phyloP scores from a whole-genome alignment of 2,888 invertebrate species.

The Saturnia japonica region DNA sequence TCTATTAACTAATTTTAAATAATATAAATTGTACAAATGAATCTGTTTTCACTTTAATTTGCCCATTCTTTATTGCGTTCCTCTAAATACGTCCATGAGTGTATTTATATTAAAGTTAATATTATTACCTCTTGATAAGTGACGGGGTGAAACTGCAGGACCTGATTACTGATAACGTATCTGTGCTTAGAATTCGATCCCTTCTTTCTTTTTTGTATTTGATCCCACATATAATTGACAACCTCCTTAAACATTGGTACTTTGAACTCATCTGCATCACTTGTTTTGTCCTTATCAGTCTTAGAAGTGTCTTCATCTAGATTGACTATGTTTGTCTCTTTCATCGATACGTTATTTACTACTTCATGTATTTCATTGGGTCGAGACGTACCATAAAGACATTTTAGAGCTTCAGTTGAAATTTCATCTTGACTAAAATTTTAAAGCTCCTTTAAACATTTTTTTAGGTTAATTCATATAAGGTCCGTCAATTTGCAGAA shows the following conservation, averaged over 20 bases:
- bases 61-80: too few relatives aligned
- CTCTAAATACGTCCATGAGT: too few relatives aligned
- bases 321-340: conserved; percentile 59
- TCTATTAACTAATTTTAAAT: too few relatives aligned
- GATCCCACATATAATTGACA: conserved; percentile 86
- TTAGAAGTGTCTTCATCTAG: conserved; percentile 67
- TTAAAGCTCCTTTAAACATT: background rate
- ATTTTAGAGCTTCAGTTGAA: conserved; percentile 86
- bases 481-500: too few relatives aligned
- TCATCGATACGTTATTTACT: conserved; percentile 70
- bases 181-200: conserved; percentile 81
- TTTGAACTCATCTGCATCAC: conserved; percentile 60
- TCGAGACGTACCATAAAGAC: conserved; percentile 87
- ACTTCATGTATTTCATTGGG: conserved; percentile 72
- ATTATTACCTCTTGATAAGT: conserved; percentile 87
- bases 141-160: conserved; percentile 86
- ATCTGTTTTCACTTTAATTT: too few relatives aligned
- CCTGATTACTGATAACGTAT: conserved; percentile 84
- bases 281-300: conserved; percentile 59
- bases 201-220: conserved; percentile 83
- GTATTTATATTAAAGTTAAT: background rate
- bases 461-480: background rate
- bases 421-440: conserved; percentile 87
- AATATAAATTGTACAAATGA: too few relatives aligned
- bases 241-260: conserved; percentile 89